Conservation (phyloP, 2,113 vertebrate genomes). For the Notothenia coriiceps region DNA sequence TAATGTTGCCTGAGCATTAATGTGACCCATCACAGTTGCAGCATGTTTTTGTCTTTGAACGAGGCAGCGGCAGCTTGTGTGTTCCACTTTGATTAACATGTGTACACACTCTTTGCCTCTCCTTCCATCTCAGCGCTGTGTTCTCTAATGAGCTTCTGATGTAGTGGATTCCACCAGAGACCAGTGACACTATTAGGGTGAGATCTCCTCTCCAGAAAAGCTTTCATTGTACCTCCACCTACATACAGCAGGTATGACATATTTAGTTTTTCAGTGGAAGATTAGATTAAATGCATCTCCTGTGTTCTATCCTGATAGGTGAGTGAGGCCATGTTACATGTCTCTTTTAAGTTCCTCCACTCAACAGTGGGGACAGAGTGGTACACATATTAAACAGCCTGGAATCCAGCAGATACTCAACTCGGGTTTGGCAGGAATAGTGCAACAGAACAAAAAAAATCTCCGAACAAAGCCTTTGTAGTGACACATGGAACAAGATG, state of each 20-base stretch:
- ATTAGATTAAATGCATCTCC: slow-evolving; percentile 7
- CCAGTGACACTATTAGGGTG: slow-evolving; percentile 8
- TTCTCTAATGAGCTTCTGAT: slow-evolving; percentile 53
- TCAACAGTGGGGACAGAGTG: slow-evolving; percentile 24
- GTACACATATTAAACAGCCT: slow-evolving; percentile 24
- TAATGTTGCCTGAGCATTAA: background rate
- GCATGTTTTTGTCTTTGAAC: slow-evolving; percentile 12
- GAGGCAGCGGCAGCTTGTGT: background rate
- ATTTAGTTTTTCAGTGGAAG: slow-evolving; percentile 22
- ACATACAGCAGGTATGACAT: slow-evolving; percentile 8
- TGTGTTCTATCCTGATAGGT: slow-evolving; percentile 20
- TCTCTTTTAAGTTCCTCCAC: slow-evolving; percentile 17
- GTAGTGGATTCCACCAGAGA: slow-evolving; percentile 40
- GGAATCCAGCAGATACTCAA: slow-evolving; percentile 32
- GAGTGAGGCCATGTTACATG: slow-evolving; percentile 16
- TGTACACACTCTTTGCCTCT: slow-evolving; percentile 12
- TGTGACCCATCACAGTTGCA: background rate
- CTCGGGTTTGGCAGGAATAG: slow-evolving; percentile 7
- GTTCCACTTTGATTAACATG: slow-evolving; percentile 39
- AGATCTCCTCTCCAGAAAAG: slow-evolving; percentile 19
- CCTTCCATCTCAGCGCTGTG: slow-evolving; percentile 19
- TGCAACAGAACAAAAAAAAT: slow-evolving; percentile 31
- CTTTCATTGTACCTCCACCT: slow-evolving; percentile 44
- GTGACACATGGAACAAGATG: slow-evolving; percentile 77
- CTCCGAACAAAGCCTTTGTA: slow-evolving; percentile 66